Evolutionary conservation across 2,113 vertebrate genomes (phyloP), one percentile per base, ranked within the genome.

Genomic region (Leptobrachium leishanense): DNA sequence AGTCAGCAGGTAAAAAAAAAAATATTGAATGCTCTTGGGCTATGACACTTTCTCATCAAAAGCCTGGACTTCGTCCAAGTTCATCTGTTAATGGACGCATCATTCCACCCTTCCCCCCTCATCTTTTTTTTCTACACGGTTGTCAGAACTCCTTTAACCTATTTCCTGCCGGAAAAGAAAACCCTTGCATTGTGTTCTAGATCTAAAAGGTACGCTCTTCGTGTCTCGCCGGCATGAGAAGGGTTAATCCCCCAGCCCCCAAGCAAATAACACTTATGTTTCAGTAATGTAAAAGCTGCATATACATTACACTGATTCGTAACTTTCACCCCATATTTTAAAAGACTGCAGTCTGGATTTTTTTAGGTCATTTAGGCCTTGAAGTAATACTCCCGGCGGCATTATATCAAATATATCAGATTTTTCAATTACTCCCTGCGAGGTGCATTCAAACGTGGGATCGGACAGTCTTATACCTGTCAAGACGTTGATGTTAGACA

Each of bases 71-170:
- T 89, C 75, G 88, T 95, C 96, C 96, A 98, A 97, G 95, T 97
- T 97, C 96, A 97, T 97, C 94, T 95, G 94, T 96, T 98, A 98
- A 98, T 96, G 95, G 96, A 96, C 94, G 95, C 93, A 92, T 92
- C 88, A 88, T 85, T 88, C 84, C 89, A 89, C 85, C 88, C 87
- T 83, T 79, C 83, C 86, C 82, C 88, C 87, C 90, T 85, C 72
- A 82, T 87, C 80, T 71, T 71, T 65, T 77, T 54, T 10, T 63
- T n/a, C 31, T 82, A n/a, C 44, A 68, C 82, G 76, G 82, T 74
- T 69, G 55, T 40, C 67, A 64, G 50, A 68, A 42, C 68, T 20
- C 73, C 64, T 73, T 84, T 86, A 67, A 81, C 76, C 76, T 53
- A 76, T 72, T 66, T 59, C 43, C 43, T 79, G 41, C 76, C 68